Evolutionary conservation across 2,113 vertebrate genomes (phyloP).

Genomic region (Muntiacus reevesi): DNA sequence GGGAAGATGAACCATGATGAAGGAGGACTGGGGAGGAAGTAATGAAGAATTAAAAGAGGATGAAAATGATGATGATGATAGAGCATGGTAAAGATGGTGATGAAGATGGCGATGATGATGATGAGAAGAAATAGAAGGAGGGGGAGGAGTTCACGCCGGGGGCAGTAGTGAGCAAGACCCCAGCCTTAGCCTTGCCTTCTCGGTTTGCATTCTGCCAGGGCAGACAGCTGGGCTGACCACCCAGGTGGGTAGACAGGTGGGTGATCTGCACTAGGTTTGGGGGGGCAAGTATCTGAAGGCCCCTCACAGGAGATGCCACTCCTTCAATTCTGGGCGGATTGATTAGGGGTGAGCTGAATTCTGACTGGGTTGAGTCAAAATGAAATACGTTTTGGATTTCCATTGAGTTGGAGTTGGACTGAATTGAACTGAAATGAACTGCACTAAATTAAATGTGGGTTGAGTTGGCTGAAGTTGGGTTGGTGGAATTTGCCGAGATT

Average conservation of each 20-base stretch:
- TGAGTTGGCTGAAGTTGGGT: no score
- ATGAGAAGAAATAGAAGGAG: accelerated
- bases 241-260: not conserved
- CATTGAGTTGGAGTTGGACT: not conserved
- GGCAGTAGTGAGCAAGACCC: accelerated
- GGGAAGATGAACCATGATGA: not conserved
- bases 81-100: not conserved
- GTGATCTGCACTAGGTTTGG: not conserved
- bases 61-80: accelerated
- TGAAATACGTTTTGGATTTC: not conserved
- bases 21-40: accelerated
- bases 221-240: no score
- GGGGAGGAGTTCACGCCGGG: accelerated
- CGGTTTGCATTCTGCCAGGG: not conserved
- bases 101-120: accelerated
- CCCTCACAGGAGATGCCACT: accelerated
- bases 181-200: not conserved
- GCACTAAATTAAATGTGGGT: not conserved
- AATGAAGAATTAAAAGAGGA: no score
- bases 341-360: not conserved
- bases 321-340: not conserved
- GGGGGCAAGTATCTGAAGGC: not conserved
- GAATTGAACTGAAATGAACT: not conserved
- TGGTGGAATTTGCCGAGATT: not conserved
- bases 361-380: not conserved